A percentile compares a stretch with the other conserved stretches of the same genome.
Evolutionary conservation across 2,797 vertebrate species (phyloP).

Genomic region (Tolypeutes matacus): DNA sequence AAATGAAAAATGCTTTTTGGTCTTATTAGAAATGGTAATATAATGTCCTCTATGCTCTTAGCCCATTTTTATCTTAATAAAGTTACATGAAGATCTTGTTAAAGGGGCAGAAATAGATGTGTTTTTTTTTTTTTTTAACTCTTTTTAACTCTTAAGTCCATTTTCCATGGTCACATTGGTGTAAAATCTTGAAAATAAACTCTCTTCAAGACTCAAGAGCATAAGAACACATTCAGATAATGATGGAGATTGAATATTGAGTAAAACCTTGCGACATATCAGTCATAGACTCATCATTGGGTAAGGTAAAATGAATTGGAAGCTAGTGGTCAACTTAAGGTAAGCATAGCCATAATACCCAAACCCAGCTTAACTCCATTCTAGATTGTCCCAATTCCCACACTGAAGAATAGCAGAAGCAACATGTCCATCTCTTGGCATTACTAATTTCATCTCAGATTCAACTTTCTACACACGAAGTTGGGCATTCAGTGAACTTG

Average conservation of each 20-base stretch:
- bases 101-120: not conserved
- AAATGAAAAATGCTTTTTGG: not conserved
- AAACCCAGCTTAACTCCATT: not conserved
- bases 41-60: not conserved
- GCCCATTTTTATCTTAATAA: not conserved
- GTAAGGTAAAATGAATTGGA: not conserved
- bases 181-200: not conserved
- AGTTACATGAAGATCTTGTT: not conserved
- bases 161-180: not conserved
- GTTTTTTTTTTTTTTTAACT: no score
- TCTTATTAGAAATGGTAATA: constrained; percentile 6
- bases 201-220: not conserved
- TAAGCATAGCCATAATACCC: not conserved
- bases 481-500: no score
- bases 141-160: not conserved
- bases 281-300: not conserved
- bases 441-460: not conserved
- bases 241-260: not conserved
- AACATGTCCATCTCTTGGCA: not conserved
- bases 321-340: not conserved
- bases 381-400: not conserved
- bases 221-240: not conserved
- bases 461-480: not conserved
- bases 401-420: not conserved
- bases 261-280: not conserved